These are phyloP conservation scores for Ancistrus triradiatus DNA, from an alignment of 2,113 vertebrate genomes.

Conservation along the genomic window DNA sequence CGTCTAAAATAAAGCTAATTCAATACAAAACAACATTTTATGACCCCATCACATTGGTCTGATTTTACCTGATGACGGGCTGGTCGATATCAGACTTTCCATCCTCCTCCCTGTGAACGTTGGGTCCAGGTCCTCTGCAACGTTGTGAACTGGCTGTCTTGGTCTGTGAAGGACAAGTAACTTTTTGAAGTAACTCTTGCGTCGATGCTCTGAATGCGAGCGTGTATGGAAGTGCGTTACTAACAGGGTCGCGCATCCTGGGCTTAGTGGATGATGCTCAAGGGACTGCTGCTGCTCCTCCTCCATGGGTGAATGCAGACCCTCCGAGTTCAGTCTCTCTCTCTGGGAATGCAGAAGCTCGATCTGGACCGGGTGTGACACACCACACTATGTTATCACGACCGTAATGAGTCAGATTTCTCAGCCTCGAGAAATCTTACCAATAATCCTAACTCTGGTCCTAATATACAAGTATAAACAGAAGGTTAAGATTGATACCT, in stretches of 20 bases:
- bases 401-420: too few species aligned
- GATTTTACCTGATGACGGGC: slow-evolving; percentile 7
- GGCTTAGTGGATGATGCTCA: slow-evolving; percentile 52
- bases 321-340: slow-evolving; percentile 65
- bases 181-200: not conserved
- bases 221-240: slow-evolving; percentile 1
- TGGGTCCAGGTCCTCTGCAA: slow-evolving; percentile 70
- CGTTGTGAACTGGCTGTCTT: slow-evolving; percentile 59
- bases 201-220: not conserved
- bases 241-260: slow-evolving; percentile 45
- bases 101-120: slow-evolving; percentile 65
- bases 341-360: slow-evolving; percentile 35
- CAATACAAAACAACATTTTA: not conserved
- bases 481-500: slow-evolving; percentile 38
- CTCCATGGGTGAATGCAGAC: slow-evolving; percentile 62
- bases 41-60: not conserved
- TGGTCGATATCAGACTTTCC: slow-evolving; percentile 31
- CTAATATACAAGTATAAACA: too few species aligned
- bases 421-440: too few species aligned
- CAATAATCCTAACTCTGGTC: too few species aligned
- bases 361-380: slow-evolving; percentile 21
- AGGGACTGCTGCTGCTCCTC: slow-evolving; percentile 59
- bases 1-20: too few species aligned
- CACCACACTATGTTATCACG: not conserved
- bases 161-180: slow-evolving; percentile 47